Percentiles rank a stretch among this genome's conserved stretches.
Conservation (phyloP, 2,113 vertebrate genomes). For the Elaphurus davidianus region DNA sequence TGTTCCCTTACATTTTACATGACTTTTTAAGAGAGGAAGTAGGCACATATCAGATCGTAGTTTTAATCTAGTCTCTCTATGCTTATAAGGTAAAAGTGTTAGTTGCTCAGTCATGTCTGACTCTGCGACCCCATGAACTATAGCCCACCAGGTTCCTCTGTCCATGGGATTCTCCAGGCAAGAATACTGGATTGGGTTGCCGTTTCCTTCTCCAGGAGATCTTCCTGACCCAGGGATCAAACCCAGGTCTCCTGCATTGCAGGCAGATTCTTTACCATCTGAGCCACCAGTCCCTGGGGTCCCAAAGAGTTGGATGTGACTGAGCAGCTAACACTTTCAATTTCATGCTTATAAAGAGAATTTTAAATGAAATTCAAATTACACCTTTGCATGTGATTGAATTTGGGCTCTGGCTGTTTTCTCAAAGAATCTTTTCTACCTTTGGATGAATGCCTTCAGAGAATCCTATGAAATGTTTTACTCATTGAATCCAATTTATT, state of each 20-base stretch:
- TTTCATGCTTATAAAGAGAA: not conserved
- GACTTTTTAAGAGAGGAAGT: not conserved
- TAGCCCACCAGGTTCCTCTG: not conserved
- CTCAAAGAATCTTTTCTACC: not conserved
- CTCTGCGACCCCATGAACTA: not conserved
- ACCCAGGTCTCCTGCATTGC: not conserved
- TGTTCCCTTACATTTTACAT: not conserved
- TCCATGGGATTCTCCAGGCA: not conserved
- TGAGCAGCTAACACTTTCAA: not conserved
- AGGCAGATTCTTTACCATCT: not conserved
- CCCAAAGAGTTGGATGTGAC: not conserved
- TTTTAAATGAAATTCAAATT: conserved; percentile 13
- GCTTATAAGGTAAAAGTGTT: not conserved
- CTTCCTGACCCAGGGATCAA: not conserved
- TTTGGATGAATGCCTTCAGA: not conserved
- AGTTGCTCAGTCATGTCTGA: not conserved
- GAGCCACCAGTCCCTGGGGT: not conserved
- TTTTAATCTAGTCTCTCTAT: not conserved
- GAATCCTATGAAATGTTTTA: not conserved
- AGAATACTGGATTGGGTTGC: not conserved
- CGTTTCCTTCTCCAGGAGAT: not conserved
- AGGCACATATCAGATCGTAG: not conserved
- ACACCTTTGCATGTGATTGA: not conserved
- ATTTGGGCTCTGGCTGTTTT: not conserved
- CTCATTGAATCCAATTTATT: not conserved